A percentile compares a stretch with the other conserved stretches of the same genome.
Evolutionary conservation across 2,797 vertebrate species (phyloP).

Genomic region (Enteromius anoplus): DNA sequence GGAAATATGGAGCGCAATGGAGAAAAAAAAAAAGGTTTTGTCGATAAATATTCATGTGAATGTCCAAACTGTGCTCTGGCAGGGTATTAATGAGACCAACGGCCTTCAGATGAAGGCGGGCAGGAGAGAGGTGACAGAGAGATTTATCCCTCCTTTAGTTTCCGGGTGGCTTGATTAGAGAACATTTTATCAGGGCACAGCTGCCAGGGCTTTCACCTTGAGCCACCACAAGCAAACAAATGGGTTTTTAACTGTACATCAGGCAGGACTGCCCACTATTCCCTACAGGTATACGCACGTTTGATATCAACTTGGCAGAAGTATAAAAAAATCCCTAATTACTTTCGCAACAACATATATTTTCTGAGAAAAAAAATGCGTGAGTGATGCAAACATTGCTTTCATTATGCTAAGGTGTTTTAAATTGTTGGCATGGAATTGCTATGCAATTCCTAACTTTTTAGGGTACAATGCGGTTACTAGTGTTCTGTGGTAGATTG

Average conservation of each 20-base stretch:
- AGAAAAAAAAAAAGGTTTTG: conserved; percentile 38
- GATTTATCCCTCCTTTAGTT: conserved; percentile 70
- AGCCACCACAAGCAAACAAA: conserved; percentile 75
- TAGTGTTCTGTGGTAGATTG: neutral
- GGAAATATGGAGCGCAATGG: conserved; percentile 25
- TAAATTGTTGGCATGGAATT: neutral
- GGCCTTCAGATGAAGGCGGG: conserved; percentile 69
- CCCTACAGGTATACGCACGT: conserved; percentile 50
- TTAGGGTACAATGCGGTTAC: neutral
- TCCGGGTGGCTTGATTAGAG: conserved; percentile 72
- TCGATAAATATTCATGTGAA: conserved; percentile 78
- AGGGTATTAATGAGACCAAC: conserved; percentile 73
- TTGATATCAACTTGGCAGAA: conserved; percentile 26
- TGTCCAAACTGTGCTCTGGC: conserved; percentile 68
- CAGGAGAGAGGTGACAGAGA: conserved; percentile 40
- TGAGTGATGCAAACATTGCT: neutral
- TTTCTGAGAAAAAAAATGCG: neutral
- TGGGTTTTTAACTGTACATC: conserved; percentile 68
- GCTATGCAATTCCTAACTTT: neutral
- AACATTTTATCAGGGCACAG: conserved; percentile 70
- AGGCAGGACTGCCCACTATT: conserved; percentile 17
- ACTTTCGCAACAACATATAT: conserved; percentile 9
- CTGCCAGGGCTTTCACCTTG: conserved; percentile 75
- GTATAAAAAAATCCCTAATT: neutral
- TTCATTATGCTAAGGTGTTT: neutral